Evolutionary conservation across 92 coral and sea anemone species (phyloP), one percentile per base, ranked within the genome.

Genomic region (Blastomussa wellsi): DNA sequence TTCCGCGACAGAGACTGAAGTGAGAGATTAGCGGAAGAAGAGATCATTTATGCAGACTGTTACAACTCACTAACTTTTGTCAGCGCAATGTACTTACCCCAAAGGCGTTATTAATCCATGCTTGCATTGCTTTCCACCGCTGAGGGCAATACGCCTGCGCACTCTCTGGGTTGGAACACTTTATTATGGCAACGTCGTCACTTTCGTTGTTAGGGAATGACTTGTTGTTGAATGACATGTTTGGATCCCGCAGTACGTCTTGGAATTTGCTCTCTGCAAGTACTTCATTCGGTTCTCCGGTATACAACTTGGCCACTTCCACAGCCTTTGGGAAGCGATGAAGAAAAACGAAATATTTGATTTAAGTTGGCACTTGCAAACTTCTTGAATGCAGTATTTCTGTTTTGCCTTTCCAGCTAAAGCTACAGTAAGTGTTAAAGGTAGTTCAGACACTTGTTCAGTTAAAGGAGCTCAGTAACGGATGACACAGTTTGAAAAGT

Each of bases 41-140:
- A 9, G 16, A 7, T 29, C 29, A 28, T 67, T 49, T 49, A 1
- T 49, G 0, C 0, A 49, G 2, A 1, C 55, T 49, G 16, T 49
- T 0, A 22, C 19, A 17, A 51, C 13, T 49, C 13, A 1, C 52
- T 49, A 12, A 49, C 15, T 20, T 17, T 9, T 37, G 39, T 17
- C 0, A 28, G 19, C 29, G 9, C 7, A 13, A 2, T 24, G 2
- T 51, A 69, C 86, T 70, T 44, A 93, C 98, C 79, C 80, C 69
- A 49, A 60, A 59, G 7, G 90, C 82, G 20, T 94, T 91, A 2
- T 89, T 28, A 44, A 77, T 62, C 98, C 98, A 96, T 17, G 65
- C 81, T 59, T 82, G 80, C 92, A 92, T 93, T 7, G 99, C 97
- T 44, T 88, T 77, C 95, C 93, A 96, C 74, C 99, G 83, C 32